phyloP scores from a whole-genome alignment of 2,797 vertebrate genomes.

The Neomorphus geoffroyi region DNA sequence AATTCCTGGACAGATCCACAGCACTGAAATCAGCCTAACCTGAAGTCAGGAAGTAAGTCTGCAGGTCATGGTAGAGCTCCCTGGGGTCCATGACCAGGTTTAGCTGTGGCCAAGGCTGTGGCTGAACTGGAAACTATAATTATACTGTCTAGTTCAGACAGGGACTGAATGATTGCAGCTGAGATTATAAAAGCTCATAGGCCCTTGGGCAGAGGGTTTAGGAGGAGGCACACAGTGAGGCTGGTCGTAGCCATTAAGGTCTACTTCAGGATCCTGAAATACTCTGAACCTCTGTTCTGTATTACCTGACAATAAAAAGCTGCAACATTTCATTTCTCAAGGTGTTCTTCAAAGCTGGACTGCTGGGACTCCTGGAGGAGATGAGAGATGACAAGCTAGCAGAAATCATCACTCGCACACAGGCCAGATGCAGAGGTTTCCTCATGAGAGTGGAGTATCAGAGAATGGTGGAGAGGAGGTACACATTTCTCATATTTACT shows the following conservation, averaged over 20 bases:
- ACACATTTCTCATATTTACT: not conserved
- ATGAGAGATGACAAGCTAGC: conserved; percentile 86
- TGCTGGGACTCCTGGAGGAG: conserved; percentile 86
- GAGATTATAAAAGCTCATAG: not conserved
- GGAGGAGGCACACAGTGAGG: accelerated
- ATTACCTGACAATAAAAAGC: not conserved
- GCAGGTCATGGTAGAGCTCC: not conserved
- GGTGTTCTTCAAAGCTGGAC: conserved; percentile 87
- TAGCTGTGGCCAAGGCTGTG: not conserved
- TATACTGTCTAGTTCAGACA: not conserved
- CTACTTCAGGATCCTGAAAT: not conserved
- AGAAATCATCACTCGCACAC: conserved; percentile 81
- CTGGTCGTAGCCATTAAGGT: not conserved
- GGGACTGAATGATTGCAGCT: not conserved
- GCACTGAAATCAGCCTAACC: not conserved
- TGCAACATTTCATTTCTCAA: not conserved
- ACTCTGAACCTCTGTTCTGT: not conserved
- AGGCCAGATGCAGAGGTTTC: conserved; percentile 83
- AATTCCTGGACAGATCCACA: not conserved
- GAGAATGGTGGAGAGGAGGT: conserved; percentile 86
- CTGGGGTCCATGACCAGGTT: not conserved
- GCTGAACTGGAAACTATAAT: not conserved
- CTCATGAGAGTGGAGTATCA: conserved; percentile 80
- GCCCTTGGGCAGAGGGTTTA: not conserved
- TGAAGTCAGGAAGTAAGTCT: not conserved